Percentiles rank a stretch among this genome's conserved stretches.
Conservation (phyloP, 2,888 invertebrate species). For the Himalopsyche japonica region DNA sequence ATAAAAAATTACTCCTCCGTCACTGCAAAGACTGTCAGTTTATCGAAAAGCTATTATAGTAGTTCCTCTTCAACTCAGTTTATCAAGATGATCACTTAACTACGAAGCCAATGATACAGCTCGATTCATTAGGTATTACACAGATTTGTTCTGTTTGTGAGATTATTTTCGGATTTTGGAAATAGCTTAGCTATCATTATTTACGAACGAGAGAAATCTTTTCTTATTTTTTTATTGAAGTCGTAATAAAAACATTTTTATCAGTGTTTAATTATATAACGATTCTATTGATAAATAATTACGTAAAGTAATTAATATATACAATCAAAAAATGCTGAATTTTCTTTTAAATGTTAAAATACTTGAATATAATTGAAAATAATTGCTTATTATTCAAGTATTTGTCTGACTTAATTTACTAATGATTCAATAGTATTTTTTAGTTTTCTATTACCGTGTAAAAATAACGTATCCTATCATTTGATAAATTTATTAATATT, state of each 20-base stretch:
- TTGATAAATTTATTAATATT: no score
- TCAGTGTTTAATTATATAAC: background rate
- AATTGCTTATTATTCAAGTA: no score
- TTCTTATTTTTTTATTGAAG: background rate
- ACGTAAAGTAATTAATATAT: no score
- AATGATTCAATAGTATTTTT: no score
- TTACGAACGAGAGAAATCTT: background rate
- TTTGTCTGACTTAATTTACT: no score
- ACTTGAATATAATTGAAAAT: no score
- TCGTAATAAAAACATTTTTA: background rate
- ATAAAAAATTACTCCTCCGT: background rate
- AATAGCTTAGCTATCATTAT: background rate
- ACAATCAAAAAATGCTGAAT: no score
- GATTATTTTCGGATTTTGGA: background rate
- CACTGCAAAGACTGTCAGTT: background rate
- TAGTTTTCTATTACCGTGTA: no score
- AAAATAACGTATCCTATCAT: no score
- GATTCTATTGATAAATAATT: no score
- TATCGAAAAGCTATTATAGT: conserved; percentile 3
- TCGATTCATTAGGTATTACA: conserved; percentile 1
- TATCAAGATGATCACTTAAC: conserved; percentile 16
- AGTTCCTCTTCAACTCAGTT: conserved; percentile 3
- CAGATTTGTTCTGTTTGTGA: background rate
- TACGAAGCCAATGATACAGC: conserved; percentile 6
- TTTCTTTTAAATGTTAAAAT: no score